phyloP scores from a whole-genome alignment of 2,888 invertebrate genomes.

The Chrysolina oricalcia region DNA sequence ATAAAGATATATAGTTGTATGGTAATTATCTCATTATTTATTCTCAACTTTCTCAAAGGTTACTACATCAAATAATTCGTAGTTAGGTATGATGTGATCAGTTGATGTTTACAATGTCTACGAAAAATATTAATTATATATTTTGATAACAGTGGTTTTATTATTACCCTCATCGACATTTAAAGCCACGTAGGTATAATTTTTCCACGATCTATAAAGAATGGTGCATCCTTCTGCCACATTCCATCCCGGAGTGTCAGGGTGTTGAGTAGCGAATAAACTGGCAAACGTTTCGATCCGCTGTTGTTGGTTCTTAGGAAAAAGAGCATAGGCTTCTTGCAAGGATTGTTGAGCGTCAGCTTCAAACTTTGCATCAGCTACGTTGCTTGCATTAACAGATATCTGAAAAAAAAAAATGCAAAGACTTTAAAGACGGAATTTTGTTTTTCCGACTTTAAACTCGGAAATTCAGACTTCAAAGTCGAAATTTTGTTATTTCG shows the following conservation, averaged over 20 bases:
- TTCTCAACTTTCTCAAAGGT: no score
- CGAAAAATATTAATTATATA: neutral
- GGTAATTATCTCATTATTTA: no score
- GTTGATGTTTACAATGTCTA: no score
- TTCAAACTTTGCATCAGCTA: conserved; percentile 19
- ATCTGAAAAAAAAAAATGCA: conserved; percentile 25
- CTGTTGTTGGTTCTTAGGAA: neutral
- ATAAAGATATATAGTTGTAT: no score
- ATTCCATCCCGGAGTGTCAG: conserved; percentile 24
- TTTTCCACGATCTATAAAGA: conserved; percentile 9
- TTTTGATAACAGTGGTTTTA: neutral
- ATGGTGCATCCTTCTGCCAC: conserved; percentile 13
- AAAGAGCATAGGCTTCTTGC: conserved; percentile 24
- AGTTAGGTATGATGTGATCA: no score
- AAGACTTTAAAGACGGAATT: no score
- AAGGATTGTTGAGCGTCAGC: conserved; percentile 12
- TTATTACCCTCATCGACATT: neutral
- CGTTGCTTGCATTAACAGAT: conserved; percentile 23
- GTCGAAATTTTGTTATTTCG: no score
- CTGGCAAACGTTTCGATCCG: conserved; percentile 7
- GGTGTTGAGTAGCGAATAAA: conserved; percentile 1
- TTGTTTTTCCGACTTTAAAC: no score
- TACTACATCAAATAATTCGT: no score
- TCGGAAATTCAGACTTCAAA: no score
- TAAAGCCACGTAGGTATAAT: neutral